A percentile compares a stretch with the other conserved stretches of the same genome.
These are phyloP conservation scores for Dasypus novemcinctus DNA, from an alignment of 2,113 vertebrate species.

Conservation along the genomic window DNA sequence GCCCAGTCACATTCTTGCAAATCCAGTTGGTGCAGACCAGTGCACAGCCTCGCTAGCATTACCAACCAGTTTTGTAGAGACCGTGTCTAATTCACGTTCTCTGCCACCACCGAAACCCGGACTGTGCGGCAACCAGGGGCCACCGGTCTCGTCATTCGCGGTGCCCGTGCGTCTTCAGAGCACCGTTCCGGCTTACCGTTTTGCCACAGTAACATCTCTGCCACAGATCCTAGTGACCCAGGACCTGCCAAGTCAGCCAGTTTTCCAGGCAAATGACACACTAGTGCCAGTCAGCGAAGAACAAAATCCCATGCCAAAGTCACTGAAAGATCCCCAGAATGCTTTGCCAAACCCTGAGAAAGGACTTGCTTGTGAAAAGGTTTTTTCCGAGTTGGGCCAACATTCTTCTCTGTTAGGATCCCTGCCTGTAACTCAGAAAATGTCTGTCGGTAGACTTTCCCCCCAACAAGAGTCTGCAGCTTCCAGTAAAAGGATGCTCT, in stretches of 20 bases:
- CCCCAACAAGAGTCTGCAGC: constrained; percentile 93
- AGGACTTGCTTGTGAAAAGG: constrained; percentile 73
- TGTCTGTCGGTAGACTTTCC: constrained; percentile 89
- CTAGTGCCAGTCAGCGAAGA: constrained; percentile 80
- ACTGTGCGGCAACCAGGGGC: constrained; percentile 65
- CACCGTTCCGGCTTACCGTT: constrained; percentile 83
- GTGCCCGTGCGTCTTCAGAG: constrained; percentile 85
- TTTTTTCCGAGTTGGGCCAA: constrained; percentile 77
- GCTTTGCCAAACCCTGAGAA: constrained; percentile 80
- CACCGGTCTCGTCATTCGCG: constrained; percentile 83
- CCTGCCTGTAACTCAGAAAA: constrained; percentile 86
- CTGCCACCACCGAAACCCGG: constrained; percentile 80
- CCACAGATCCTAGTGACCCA: constrained; percentile 96
- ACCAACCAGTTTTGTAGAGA: constrained; percentile 80
- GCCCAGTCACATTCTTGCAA: constrained; percentile 84
- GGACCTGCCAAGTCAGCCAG: constrained; percentile 87
- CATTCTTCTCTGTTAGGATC: constrained; percentile 81
- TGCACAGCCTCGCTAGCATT: constrained; percentile 62
- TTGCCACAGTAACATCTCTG: constrained; percentile 84
- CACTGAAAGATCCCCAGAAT: constrained; percentile 81
- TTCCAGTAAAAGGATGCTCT: constrained; percentile 98
- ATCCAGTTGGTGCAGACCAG: constrained; percentile 77
- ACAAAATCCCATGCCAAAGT: constrained; percentile 80
- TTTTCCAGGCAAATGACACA: constrained; percentile 81
- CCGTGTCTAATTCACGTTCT: constrained; percentile 81